Evolutionary conservation across 2,888 invertebrate species (phyloP), one percentile per base, ranked within the genome.

Genomic region (Reticulitermes lucifugus): DNA sequence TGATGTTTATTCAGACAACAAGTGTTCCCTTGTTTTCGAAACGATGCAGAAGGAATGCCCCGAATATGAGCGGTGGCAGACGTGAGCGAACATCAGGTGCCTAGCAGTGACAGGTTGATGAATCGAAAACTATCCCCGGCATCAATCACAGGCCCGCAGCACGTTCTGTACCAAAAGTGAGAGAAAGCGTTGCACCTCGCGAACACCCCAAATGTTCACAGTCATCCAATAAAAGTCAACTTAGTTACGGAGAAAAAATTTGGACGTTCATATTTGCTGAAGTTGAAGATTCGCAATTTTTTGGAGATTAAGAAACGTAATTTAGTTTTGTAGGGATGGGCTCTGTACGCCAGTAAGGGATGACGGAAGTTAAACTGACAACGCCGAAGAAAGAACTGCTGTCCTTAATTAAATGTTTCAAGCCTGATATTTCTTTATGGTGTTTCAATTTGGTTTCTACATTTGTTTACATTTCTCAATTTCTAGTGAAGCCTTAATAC

Each of bases 171-270:
- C 41, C 43, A 35, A 0, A 22, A 43, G 75, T n/a, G 18, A 25
- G 55, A 65, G 25, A n/a, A 65, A 14, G 9, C n/a, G 25, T n/a
- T 25, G n/a, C 65, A 0, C 65, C 46, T 25, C 65, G n/a, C 65
- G 5, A 9, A 6, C 79, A 21, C 21, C 75, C 35, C 43, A 41
- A n/a, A 29, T 22, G 77, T 43, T 46, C 55, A 14, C 55, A 29
- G 35, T 41, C 29, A 73, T 41, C 80, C 41, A 80, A 80, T 80
- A 80, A 80, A 80, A 80, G 80, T 80, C 80, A 80, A 80, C 80
- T 80, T 60, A 60, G 80, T n/a, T 43, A 41, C 75, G 5, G 43
- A 41, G 22, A 75, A n/a, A 77, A 22, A n/a, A 59, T 9, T 35
- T 51, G 51, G 79, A n/a, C 80, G 55, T 35, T 60, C 80, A 80